Evolutionary conservation across 64 coral and sea anemone genomes (phyloP), one percentile per base, ranked within the genome.

Genomic region (Trachythela sp.): DNA sequence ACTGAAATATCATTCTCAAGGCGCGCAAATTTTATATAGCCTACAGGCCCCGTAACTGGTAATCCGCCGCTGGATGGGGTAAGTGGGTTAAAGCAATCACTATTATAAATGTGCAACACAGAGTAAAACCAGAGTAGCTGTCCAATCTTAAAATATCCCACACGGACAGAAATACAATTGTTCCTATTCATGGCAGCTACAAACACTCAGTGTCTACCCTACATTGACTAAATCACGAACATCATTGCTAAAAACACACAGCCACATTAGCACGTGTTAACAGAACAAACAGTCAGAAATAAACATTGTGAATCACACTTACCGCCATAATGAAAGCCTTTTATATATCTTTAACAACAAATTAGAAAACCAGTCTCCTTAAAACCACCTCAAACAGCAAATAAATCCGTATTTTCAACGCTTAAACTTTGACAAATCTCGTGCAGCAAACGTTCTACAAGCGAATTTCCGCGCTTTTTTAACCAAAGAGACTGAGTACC

Each of bases 261-360:
- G n/a, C n/a, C 24, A 1, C 20, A 34, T 0, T 45, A 77, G 48
- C n/a, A 89, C 45, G 40, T 22, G 40, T 76, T 77, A 24, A 36
- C n/a, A 4, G 2, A n/a, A 83, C 41, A 22, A 22, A 77, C 41
- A 48, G 15, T 37, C 52, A 89, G 76, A 51, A 38, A 38, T 38
- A 22, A 15, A 51, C 9, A 40, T 45, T 27, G 32, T 15, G 18
- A 27, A 43, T 14, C 22, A 3, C 22, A 92, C 90, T 87, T 83
- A 92, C 90, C 90, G 90, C 90, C 90, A 92, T 92, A 84, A 75
- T 92, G 31, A 48, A 83, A 87, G n/a, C n/a, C 30, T 80, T 43
- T 59, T 36, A 20, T 90, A n/a, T 51, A 64, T 43, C 31, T 35
- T 84, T 48, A 4, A 7, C 40, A 30, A 89, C 56, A 64, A 64